Evolutionary conservation across 2,797 vertebrate species (phyloP).

Genomic region (Pangasius larnaudii): DNA sequence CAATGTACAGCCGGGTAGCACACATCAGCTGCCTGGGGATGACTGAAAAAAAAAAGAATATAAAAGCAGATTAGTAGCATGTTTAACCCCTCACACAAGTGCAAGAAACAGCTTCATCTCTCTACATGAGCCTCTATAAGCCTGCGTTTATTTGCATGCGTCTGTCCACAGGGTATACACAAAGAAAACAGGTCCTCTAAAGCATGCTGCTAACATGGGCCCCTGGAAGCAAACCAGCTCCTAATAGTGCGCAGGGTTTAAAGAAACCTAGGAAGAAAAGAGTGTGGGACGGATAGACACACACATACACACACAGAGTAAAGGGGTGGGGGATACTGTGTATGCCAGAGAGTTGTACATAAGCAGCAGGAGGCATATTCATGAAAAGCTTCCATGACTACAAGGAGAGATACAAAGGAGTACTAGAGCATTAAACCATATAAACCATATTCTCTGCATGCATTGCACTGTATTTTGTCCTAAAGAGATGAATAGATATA

Average conservation of each 20-base stretch:
- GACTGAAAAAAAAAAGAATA: conserved; percentile 65
- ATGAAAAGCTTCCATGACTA: conserved; percentile 25
- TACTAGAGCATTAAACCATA: neutral
- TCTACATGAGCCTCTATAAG: conserved; percentile 32
- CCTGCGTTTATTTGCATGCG: conserved; percentile 48
- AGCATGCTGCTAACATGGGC: conserved; percentile 43
- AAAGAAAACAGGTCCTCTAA: conserved; percentile 48
- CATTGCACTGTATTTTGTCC: neutral
- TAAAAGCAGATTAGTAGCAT: conserved; percentile 70
- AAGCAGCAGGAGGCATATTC: conserved; percentile 45
- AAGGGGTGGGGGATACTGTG: conserved; percentile 24
- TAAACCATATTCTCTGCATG: neutral
- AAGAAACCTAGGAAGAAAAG: conserved; percentile 35
- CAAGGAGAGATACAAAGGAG: conserved; percentile 20
- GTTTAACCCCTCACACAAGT: conserved; percentile 67
- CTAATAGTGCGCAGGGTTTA: conserved; percentile 42
- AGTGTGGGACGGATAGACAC: conserved; percentile 15
- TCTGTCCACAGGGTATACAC: conserved; percentile 49
- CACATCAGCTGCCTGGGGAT: conserved; percentile 67
- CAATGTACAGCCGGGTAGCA: conserved; percentile 72
- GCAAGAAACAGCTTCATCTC: conserved; percentile 59
- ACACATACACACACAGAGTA: neutral
- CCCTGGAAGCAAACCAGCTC: conserved; percentile 38
- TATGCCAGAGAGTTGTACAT: conserved; percentile 36
- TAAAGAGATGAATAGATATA: neutral